A percentile compares a stretch with the other conserved stretches of the same genome.
These are phyloP conservation scores for Hippocampus comes DNA, from an alignment of 2,113 vertebrate genomes.

Conservation along the genomic window DNA sequence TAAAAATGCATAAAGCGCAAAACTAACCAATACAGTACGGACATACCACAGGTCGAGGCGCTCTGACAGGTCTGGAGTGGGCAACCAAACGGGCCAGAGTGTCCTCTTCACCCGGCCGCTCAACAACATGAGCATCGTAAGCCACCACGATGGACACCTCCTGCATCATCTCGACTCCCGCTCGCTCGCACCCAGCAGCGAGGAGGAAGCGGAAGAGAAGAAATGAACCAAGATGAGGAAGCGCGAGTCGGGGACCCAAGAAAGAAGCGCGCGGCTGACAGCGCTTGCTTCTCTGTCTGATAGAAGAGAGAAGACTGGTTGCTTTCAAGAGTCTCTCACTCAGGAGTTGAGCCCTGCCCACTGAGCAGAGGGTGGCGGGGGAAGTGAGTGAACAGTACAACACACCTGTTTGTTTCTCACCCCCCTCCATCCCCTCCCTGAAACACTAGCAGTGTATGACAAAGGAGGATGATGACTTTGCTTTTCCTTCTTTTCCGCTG, in stretches of 20 bases:
- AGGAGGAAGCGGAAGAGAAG: conserved; percentile 24
- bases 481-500: conserved; percentile 39
- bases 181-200: conserved; percentile 10
- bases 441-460: conserved; percentile 50
- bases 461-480: conserved; percentile 45
- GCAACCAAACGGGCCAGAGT: conserved; percentile 85
- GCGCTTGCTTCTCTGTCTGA: conserved; percentile 46
- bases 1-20: background rate
- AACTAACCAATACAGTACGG: background rate
- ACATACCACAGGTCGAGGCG: conserved; percentile 88
- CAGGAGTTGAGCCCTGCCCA: conserved; percentile 50
- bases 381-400: conserved; percentile 47
- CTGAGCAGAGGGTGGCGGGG: conserved; percentile 21
- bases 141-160: conserved; percentile 94
- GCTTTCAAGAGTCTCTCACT: conserved; percentile 52
- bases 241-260: conserved; percentile 5
- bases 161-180: conserved; percentile 88
- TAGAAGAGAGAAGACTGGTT: conserved; percentile 38
- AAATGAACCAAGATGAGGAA: conserved; percentile 10
- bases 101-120: conserved; percentile 87
- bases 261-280: conserved; percentile 40
- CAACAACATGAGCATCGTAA: conserved; percentile 91
- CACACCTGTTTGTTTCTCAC: conserved; percentile 67
- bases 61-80: conserved; percentile 85
- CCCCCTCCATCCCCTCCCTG: conserved; percentile 33